phyloP scores from a whole-genome alignment of 2,888 invertebrate species.

The Marronus borbonicus region DNA sequence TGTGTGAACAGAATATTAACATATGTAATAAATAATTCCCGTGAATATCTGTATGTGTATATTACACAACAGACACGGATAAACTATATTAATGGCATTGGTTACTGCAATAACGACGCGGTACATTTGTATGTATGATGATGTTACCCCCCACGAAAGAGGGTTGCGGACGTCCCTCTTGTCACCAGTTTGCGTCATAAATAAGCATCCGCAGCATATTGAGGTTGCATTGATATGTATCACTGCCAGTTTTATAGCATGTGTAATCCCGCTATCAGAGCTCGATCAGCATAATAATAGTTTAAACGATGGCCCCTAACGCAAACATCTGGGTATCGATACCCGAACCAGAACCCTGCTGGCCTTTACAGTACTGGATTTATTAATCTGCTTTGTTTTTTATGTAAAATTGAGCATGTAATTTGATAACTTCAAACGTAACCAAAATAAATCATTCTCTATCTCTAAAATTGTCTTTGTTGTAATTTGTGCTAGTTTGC shows the following conservation, averaged over 20 bases:
- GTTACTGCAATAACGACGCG: conserved; percentile 30
- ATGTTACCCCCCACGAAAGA: conserved; percentile 40
- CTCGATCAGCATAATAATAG: conserved; percentile 72
- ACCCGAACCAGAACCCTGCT: conserved; percentile 14
- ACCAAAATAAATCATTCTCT: too few species aligned
- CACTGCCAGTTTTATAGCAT: conserved; percentile 71
- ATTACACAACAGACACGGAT: conserved; percentile 25
- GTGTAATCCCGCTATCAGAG: conserved; percentile 71
- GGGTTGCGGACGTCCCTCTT: conserved; percentile 50
- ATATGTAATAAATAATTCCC: conserved; percentile 49
- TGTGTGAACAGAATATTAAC: conserved; percentile 43
- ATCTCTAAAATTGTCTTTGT: too few species aligned
- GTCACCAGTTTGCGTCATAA: conserved; percentile 62
- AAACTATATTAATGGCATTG: conserved; percentile 47
- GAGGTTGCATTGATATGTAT: conserved; percentile 71
- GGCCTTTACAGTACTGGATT: conserved; percentile 22
- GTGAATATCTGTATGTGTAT: conserved; percentile 16
- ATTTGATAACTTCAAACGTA: too few species aligned
- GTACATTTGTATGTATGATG: conserved; percentile 50
- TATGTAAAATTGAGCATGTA: too few species aligned
- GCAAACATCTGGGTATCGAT: conserved; percentile 64
- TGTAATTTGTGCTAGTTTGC: too few species aligned
- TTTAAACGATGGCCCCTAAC: conserved; percentile 66
- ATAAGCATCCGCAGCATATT: conserved; percentile 68
- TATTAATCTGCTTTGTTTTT: conserved; percentile 12